These are phyloP conservation scores for Formica aserva DNA, from an alignment of 2,888 invertebrate genomes.

Conservation along the genomic window DNA sequence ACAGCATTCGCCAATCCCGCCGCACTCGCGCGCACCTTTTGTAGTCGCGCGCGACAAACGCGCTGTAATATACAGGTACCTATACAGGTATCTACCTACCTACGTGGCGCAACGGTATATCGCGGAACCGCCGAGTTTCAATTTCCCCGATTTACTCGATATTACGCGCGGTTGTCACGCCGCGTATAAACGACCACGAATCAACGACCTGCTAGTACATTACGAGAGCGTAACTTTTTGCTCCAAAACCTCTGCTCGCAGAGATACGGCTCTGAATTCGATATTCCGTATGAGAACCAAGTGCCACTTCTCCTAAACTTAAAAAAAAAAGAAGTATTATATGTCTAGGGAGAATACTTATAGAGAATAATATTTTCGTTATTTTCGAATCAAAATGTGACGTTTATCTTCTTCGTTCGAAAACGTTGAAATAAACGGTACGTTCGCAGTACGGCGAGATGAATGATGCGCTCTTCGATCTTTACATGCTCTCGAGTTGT, in stretches of 20 bases:
- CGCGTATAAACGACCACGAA: slow-evolving; percentile 53
- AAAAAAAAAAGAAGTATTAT: background rate
- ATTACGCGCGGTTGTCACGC: slow-evolving; percentile 54
- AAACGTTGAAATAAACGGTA: background rate
- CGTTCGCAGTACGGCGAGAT: background rate
- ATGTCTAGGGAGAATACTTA: background rate
- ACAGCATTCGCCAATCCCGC: slow-evolving; percentile 21
- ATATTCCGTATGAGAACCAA: background rate
- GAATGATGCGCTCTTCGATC: background rate
- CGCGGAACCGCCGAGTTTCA: slow-evolving; percentile 51
- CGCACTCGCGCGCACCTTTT: slow-evolving; percentile 60
- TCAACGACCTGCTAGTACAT: slow-evolving; percentile 44
- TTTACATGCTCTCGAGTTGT: slow-evolving; percentile 31
- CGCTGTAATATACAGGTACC: slow-evolving; percentile 48
- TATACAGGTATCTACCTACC: slow-evolving; percentile 25
- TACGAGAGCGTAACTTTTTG: slow-evolving; percentile 44
- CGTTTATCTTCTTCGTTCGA: background rate
- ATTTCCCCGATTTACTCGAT: slow-evolving; percentile 56
- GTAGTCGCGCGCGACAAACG: slow-evolving; percentile 59
- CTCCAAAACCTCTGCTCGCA: slow-evolving; percentile 12
- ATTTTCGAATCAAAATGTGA: background rate
- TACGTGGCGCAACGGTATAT: slow-evolving; percentile 32
- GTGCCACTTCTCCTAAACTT: background rate
- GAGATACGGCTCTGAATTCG: slow-evolving; percentile 5
- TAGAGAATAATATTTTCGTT: background rate